Base-by-base conservation (phyloP, 2,888 invertebrate genomes). In the Nomada flava region DNA sequence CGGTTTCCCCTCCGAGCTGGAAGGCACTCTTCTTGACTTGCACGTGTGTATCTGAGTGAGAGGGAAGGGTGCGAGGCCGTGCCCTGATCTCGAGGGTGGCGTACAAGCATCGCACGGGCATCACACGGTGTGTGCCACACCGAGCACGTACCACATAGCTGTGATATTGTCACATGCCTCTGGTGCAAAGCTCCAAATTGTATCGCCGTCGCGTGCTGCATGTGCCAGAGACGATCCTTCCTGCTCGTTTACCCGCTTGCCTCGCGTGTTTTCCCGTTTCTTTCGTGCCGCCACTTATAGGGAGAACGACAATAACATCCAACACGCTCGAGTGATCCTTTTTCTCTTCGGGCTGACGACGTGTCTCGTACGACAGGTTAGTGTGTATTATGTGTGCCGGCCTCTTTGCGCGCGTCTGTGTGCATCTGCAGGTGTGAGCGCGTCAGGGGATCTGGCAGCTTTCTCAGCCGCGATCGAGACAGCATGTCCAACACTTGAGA, bases 131-230 rank as follows among this genome's bases (percentile, higher is more conserved):
- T 47, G 47, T 15, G 78, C 74, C 80, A 81, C 86, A 83, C 85
- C 86, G 85, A 88, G 90, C 92, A 92, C 92, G 92, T 92, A 91
- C 87, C 82, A 62, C 78, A 76, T 88, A 84, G 76, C 80, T 73
- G 81, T 87, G 86, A 89, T 89, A 91, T 92, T 92, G 92, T 92
- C 92, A 91, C 91, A 90, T 91, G 91, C 91, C 90, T 89, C 88
- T 86, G 89, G 88, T 87, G 91, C 89, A 89, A 89, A 89, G 89
- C 90, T 90, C 90, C 90, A 92, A 92, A 92, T 93, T 92, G 91
- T 91, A 91, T 92, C 91, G 90, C 89, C 88, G 88, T 89, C 89
- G 90, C 88, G 88, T 86, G 89, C 86, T 89, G 88, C 86, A 88
- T 89, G 86, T 77, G 78, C 80, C 68, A 64, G 72, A 69, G 64